phyloP scores from a whole-genome alignment of 2,113 vertebrate genomes.

The Microtus ochrogaster region DNA sequence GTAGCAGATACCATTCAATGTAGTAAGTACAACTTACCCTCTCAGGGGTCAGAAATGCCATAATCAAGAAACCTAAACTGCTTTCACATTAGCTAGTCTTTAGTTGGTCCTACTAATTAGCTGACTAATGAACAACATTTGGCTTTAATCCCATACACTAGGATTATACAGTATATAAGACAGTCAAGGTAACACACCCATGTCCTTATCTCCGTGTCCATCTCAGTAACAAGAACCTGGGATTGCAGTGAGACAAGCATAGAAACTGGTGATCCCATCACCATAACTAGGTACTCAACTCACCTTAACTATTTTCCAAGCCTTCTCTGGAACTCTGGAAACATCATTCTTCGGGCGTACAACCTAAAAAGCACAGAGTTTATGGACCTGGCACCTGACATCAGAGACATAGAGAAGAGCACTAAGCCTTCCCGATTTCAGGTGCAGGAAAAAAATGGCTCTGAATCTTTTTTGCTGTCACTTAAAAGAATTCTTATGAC shows the following conservation, averaged over 20 bases:
- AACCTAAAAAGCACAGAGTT: constrained; percentile 78
- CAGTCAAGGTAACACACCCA: neutral
- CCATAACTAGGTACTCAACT: constrained; percentile 48
- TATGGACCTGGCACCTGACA: constrained; percentile 61
- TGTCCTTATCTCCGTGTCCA: neutral
- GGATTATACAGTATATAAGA: neutral
- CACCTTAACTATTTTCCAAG: constrained; percentile 75
- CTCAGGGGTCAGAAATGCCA: neutral
- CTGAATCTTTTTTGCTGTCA: neutral
- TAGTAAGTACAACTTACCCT: neutral
- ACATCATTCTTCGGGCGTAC: constrained; percentile 64
- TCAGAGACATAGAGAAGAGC: constrained; percentile 28
- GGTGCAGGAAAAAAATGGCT: neutral
- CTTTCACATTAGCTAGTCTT: neutral
- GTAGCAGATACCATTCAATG: neutral
- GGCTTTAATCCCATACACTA: neutral
- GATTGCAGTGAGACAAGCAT: neutral
- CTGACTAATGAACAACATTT: neutral
- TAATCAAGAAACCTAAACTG: neutral
- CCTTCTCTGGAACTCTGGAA: constrained; percentile 74
- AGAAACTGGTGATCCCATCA: constrained; percentile 1
- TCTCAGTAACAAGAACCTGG: neutral
- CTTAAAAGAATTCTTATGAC: constrained; percentile 34
- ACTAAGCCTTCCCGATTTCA: constrained; percentile 18
- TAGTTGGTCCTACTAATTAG: neutral